These are phyloP conservation scores for Clunio marinus DNA, from an alignment of 2,888 invertebrate genomes.

Conservation along the genomic window DNA sequence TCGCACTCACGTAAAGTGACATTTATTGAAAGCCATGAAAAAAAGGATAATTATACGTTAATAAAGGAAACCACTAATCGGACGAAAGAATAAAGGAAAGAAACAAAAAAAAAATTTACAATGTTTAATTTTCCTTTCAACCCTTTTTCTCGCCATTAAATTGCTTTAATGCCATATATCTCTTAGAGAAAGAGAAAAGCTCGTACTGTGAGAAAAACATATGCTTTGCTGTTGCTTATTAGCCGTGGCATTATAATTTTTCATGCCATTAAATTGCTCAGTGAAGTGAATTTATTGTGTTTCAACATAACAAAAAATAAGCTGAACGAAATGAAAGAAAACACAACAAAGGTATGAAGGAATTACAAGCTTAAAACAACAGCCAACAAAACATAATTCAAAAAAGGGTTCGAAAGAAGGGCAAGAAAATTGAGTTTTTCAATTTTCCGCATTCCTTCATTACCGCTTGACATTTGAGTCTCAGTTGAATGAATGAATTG, in stretches of 20 bases:
- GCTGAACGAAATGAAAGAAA: too few relatives aligned
- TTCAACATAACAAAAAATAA: conserved; percentile 7
- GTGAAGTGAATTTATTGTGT: conserved; percentile 28
- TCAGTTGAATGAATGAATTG: background rate
- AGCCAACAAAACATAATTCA: background rate
- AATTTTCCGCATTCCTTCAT: conserved; percentile 26
- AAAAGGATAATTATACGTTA: conserved; percentile 24
- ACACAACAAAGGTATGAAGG: background rate
- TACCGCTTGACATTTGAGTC: background rate
- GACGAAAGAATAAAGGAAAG: too few relatives aligned
- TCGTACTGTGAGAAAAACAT: conserved; percentile 36
- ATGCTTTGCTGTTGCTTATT: conserved; percentile 32
- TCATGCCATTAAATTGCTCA: conserved; percentile 26
- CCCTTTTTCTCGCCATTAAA: conserved; percentile 10
- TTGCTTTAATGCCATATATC: background rate
- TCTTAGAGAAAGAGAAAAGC: background rate
- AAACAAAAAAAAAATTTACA: conserved; percentile 14
- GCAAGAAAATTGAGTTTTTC: conserved; percentile 36
- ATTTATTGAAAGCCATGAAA: too few relatives aligned
- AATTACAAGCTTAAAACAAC: conserved; percentile 16
- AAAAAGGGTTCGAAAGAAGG: conserved; percentile 25
- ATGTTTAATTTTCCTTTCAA: conserved; percentile 34
- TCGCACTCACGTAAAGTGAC: too few relatives aligned
- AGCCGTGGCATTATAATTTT: conserved; percentile 18
- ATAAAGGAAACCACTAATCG: conserved; percentile 27